Percentiles rank a stretch among this genome's conserved stretches.
These are phyloP conservation scores for Buphagus erythrorhynchus DNA, from an alignment of 2,797 vertebrate species.

Conservation along the genomic window DNA sequence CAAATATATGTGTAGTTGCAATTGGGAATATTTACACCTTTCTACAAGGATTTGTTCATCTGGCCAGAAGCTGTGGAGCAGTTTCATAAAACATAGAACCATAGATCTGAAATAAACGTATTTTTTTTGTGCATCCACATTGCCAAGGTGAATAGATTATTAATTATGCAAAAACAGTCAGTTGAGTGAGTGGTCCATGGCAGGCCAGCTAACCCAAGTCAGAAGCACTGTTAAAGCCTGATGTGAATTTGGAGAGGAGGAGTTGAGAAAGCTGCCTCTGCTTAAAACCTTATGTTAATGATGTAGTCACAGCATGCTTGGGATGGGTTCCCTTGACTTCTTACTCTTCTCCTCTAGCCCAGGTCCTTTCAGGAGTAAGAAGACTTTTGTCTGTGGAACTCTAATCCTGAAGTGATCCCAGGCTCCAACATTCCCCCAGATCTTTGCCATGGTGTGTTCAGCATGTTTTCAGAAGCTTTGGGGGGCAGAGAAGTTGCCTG, in stretches of 20 bases:
- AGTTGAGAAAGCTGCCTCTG: neutral
- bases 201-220: neutral
- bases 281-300: neutral
- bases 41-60: neutral
- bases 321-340: neutral
- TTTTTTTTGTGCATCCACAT: fast-evolving
- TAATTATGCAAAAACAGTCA: neutral
- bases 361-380: neutral
- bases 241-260: neutral
- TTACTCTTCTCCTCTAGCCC: neutral
- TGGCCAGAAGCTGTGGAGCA: neutral
- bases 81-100: neutral
- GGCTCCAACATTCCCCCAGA: neutral
- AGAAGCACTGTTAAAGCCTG: neutral
- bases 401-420: neutral
- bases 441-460: neutral
- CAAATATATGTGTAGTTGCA: neutral
- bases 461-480: neutral
- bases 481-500: neutral
- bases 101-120: neutral
- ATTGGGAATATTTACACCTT: neutral
- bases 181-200: neutral
- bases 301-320: neutral
- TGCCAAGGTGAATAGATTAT: neutral
- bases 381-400: neutral